Evolutionary conservation across 2,113 vertebrate genomes (phyloP), one percentile per base, ranked within the genome.

Genomic region (Meles meles): DNA sequence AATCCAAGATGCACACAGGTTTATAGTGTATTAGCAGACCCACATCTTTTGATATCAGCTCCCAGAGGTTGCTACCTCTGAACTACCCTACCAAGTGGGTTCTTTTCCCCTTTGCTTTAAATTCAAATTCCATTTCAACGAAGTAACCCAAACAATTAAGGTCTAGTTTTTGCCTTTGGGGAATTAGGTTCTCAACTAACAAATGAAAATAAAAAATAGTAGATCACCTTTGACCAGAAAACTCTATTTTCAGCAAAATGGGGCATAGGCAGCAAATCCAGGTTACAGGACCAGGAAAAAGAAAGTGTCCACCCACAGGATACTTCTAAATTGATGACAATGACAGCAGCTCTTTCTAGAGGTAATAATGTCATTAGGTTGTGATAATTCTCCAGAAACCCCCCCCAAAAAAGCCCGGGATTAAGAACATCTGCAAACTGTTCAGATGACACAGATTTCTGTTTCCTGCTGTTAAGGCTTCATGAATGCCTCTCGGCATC

Each of bases 381-480:
- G 80, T 98, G 88, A 37, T 97, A 83, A 94, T 31, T 84, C 63
- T 98, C 95, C 80, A 97, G 91, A 94, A 97, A 80, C 63, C 59
- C 59, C 59, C 55, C 57, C 8, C 23, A 25, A 61, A 67, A 96
- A 44, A 97, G 90, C 65, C 93, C 92, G 34, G 44, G 0, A 14
- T 92, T 69, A 72, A 92, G 92, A 92, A 97, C 96, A 98, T 94
- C 2, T 1, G 81, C 98, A 98, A 93, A 97, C 61, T 69, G 97
- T 92, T 89, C 65, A 83, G 91, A 96, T 98, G 97, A 98, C 88
- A 97, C 47, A 82, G 29, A 96, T 97, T 84, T 86, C 96, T 98
- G 81, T 97, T 98, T 98, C 96, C 84, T 89, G 93, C 67, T 90
- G 93, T 93, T 85, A 97, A 34, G 84, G 93, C 42, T 97, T 95